Evolutionary conservation across 2,113 vertebrate species (phyloP), one percentile per base, ranked within the genome.

Genomic region (Peromyscus polionotus): DNA sequence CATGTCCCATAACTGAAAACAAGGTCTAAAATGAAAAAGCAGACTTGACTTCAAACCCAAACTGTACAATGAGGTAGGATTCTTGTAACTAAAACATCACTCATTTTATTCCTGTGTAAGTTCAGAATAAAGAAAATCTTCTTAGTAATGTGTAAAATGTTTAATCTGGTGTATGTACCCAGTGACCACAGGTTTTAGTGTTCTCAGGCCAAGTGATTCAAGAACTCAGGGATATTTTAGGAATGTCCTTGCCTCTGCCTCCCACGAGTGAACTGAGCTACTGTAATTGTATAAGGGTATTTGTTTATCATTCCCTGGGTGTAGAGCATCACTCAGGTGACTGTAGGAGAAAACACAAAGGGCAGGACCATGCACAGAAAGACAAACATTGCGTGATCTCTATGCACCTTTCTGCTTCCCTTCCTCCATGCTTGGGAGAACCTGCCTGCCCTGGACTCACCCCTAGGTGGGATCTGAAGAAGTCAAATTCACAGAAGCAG

Each of bases 1-100:
- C n/a, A 10, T 7, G 11, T 6, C 19, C 0, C 6, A 24, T 2
- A 5, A 8, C 33, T 57, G 3, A 22, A 59, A 28, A 48, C 19
- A 77, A 42, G 26, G 76, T 36, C 39, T 42, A 1, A 73, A 45
- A 26, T 19, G 33, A 54, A 33, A n/a, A 61, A 16, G 13, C 0
- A 75, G 57, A 28, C 3, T 31, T 84, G 31, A 11, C 16, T 31
- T 85, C 31, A 39, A 63, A 7, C 3, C 57, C 2, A 16, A 28
- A 54, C 14, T 57, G 1, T 31, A 17, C 2, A 20, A 36, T 7
- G 5, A n/a, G 28, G 36, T 12, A 17, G 10, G 7, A 31, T 63
- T 65, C 19, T 48, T 57, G 14, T 24, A 57, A n/a, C 36, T 17
- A 63, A 65, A 11, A 14, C 2, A 8, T 51, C 63, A 4, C 42